phyloP scores from a whole-genome alignment of 1,140 invertebrate species.

The Meloidogyne exigua region DNA sequence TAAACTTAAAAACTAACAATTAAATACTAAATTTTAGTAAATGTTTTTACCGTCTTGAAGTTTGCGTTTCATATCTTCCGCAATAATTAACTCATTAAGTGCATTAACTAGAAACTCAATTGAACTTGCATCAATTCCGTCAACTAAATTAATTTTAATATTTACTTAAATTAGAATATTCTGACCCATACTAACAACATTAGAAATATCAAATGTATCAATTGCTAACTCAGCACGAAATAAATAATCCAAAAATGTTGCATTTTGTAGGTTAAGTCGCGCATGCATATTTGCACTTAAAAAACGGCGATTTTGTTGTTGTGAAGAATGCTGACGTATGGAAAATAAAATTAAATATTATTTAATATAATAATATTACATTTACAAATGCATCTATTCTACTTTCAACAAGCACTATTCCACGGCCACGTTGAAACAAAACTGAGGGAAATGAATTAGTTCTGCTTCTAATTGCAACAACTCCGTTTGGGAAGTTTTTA shows the following conservation, averaged over 20 bases:
- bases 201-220: conserved; percentile 56
- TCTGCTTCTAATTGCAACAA: conserved; percentile 62
- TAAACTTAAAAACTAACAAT: background rate
- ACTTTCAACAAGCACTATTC: conserved; percentile 55
- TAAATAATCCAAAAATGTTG: conserved; percentile 57
- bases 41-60: conserved; percentile 56
- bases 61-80: conserved; percentile 61
- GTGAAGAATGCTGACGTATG: conserved; percentile 53
- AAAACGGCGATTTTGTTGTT: conserved; percentile 51
- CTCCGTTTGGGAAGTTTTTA: conserved; percentile 52
- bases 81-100: conserved; percentile 61
- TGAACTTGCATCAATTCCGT: conserved; percentile 61
- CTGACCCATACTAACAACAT: conserved; percentile 52
- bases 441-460: conserved; percentile 59
- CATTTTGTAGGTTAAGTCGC: conserved; percentile 55
- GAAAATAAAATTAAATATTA: conserved; percentile 9
- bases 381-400: conserved; percentile 61
- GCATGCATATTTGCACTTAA: conserved; percentile 61
- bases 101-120: conserved; percentile 62
- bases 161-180: conserved; percentile 23
- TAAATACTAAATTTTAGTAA: conserved; percentile 18
- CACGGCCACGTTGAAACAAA: conserved; percentile 51
- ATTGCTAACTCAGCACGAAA: conserved; percentile 48
- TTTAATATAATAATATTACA: conserved; percentile 37
- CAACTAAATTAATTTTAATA: conserved; percentile 44